phyloP scores from a whole-genome alignment of 1,140 invertebrate genomes.

The Catajapyx aquilonaris region DNA sequence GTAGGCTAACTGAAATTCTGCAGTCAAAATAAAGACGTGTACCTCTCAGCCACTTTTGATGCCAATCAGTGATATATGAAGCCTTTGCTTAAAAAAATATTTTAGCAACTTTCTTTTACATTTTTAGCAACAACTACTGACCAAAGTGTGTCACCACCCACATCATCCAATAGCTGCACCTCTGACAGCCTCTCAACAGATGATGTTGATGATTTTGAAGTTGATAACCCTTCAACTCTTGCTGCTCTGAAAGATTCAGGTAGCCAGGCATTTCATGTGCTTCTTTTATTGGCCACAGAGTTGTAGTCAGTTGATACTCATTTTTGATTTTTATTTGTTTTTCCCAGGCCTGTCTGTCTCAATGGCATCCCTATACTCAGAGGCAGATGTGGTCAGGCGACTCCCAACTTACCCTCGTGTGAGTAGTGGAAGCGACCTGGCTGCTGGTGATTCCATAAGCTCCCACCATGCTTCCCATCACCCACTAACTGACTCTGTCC shows the following conservation, averaged over 20 bases:
- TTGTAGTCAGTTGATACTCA: too few relatives aligned
- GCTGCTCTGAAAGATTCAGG: slow-evolving; percentile 20
- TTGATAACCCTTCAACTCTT: slow-evolving; percentile 24
- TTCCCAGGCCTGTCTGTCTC: slow-evolving; percentile 32
- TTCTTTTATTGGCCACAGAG: too few relatives aligned
- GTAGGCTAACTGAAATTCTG: too few relatives aligned
- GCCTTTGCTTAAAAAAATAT: slow-evolving; percentile 2
- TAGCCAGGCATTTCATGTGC: too few relatives aligned
- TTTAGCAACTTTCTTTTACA: neutral
- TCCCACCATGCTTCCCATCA: slow-evolving; percentile 8
- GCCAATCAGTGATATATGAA: too few relatives aligned
- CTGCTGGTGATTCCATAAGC: slow-evolving; percentile 8
- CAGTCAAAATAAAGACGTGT: too few relatives aligned
- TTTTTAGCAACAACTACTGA: slow-evolving; percentile 24
- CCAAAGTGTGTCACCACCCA: slow-evolving; percentile 26
- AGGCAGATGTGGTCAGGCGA: slow-evolving; percentile 22
- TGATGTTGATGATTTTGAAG: slow-evolving; percentile 28
- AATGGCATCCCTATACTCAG: slow-evolving; percentile 38
- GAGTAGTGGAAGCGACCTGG: slow-evolving; percentile 10
- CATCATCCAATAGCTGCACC: slow-evolving; percentile 15
- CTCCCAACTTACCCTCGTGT: slow-evolving; percentile 9
- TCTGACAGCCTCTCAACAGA: slow-evolving; percentile 28
- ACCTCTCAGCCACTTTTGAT: too few relatives aligned
- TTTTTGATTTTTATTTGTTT: slow-evolving; percentile 11
- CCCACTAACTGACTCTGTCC: slow-evolving; percentile 6